Evolutionary conservation across 2,113 vertebrate genomes (phyloP).

Genomic region (Malurus melanocephalus): DNA sequence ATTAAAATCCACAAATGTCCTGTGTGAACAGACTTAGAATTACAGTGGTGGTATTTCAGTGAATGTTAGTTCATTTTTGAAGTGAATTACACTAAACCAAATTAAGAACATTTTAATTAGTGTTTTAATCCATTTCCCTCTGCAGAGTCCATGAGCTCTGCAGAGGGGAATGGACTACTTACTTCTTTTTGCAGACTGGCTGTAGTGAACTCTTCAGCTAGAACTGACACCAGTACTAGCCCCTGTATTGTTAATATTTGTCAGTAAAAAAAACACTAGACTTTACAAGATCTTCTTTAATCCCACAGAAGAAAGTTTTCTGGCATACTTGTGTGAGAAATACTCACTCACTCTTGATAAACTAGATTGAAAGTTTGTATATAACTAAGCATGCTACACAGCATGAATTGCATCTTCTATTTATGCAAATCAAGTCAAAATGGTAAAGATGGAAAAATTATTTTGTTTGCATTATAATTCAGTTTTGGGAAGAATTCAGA

Average conservation of each 20-base stretch:
- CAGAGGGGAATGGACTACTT: not conserved
- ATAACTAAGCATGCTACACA: not conserved
- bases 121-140: not conserved
- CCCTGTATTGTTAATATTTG: not conserved
- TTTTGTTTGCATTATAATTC: not conserved
- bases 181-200: not conserved
- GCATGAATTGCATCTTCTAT: not conserved
- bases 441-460: not conserved
- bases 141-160: not conserved
- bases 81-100: slow-evolving; percentile 17
- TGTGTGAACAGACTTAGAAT: not conserved
- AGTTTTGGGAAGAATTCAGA: slow-evolving; percentile 6
- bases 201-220: not conserved
- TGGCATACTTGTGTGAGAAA: not conserved
- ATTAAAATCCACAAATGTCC: slow-evolving; percentile 4
- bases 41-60: not conserved
- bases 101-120: slow-evolving; percentile 19
- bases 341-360: not conserved
- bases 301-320: not conserved
- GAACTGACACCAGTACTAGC: not conserved
- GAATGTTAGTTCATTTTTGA: not conserved
- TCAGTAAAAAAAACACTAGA: not conserved
- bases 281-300: not conserved
- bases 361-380: not conserved
- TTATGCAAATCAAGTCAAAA: not conserved